Conservation (phyloP, 2,113 vertebrate genomes). For the Dasypus novemcinctus region DNA sequence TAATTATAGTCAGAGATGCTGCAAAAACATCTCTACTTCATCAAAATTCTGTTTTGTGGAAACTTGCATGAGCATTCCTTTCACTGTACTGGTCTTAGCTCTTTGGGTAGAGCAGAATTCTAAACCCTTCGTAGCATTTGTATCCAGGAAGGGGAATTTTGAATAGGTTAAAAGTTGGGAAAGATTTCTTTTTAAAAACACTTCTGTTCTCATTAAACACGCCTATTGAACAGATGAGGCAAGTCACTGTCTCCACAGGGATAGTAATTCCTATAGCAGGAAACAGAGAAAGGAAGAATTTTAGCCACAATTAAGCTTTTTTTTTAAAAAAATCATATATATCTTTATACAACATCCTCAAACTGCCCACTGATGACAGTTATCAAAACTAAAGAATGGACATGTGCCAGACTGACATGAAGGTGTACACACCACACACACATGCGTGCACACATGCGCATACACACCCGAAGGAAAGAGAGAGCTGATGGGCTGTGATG, state of each 20-base stretch:
- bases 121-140: not conserved
- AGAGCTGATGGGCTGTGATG: conserved; percentile 33
- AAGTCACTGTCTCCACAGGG: not conserved
- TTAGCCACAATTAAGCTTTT: not conserved
- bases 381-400: not conserved
- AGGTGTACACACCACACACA: not conserved
- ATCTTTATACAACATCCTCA: not conserved
- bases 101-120: not conserved
- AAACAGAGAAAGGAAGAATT: not conserved
- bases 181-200: not conserved
- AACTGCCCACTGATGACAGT: not conserved
- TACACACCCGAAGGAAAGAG: not conserved
- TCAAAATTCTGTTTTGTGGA: not conserved
- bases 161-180: not conserved
- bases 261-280: not conserved
- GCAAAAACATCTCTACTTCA: not conserved
- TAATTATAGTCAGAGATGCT: not conserved
- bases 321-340: not conserved
- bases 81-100: not conserved
- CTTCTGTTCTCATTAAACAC: not conserved
- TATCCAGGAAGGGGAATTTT: not conserved
- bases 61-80: not conserved
- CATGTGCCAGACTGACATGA: not conserved
- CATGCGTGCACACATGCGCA: not conserved
- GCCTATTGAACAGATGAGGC: not conserved